phyloP scores from a whole-genome alignment of 2,113 vertebrate genomes.

The Acrocephalus arundinaceus region DNA sequence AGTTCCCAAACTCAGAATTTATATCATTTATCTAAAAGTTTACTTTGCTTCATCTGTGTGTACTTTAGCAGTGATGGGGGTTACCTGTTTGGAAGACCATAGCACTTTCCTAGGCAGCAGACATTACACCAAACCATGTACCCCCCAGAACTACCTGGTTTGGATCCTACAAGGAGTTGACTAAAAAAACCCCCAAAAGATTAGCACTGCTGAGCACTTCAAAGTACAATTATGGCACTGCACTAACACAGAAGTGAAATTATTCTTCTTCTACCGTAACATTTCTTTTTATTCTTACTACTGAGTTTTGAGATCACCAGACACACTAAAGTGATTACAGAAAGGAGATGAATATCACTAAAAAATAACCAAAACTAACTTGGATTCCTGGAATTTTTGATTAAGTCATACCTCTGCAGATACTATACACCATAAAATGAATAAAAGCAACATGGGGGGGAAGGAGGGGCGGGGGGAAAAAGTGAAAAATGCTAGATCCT shows the following conservation, averaged over 20 bases:
- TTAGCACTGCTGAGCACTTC: not conserved
- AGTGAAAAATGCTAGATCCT: not conserved
- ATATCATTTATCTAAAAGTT: not conserved
- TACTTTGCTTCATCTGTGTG: not conserved
- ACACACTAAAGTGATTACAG: not conserved
- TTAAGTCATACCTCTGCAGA: not conserved
- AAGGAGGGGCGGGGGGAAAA: accelerated
- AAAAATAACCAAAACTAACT: not conserved
- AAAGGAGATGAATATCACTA: not conserved
- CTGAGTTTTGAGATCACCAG: not conserved
- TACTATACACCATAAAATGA: not conserved
- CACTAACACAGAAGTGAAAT: not conserved
- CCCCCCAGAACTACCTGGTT: not conserved
- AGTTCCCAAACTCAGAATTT: not conserved
- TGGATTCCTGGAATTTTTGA: not conserved
- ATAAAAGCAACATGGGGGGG: accelerated
- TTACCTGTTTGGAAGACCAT: not conserved
- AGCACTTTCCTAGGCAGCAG: not conserved
- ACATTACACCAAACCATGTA: not conserved
- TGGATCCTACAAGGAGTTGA: not conserved
- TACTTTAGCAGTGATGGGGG: not conserved
- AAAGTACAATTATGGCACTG: not conserved
- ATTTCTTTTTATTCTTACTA: not conserved
- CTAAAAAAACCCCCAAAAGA: not conserved
- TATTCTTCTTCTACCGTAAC: not conserved